A percentile compares a stretch with the other conserved stretches of the same genome.
Conservation (phyloP, 1,140 invertebrate genomes). For the Drosophila obscura region DNA sequence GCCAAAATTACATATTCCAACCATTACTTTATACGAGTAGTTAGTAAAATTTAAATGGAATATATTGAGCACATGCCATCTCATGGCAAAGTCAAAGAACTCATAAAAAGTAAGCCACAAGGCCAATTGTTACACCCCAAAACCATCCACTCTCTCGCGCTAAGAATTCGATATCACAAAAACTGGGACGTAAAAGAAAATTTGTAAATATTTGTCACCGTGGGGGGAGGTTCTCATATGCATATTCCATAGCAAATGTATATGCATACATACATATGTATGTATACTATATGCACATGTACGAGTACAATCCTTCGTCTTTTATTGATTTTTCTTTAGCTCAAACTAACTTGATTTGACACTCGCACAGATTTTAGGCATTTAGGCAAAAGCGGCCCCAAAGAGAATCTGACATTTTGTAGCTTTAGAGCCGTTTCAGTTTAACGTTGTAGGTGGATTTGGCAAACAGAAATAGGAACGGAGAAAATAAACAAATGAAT, state of each 20-base stretch:
- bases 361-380: constrained; percentile 27
- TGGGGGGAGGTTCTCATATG: constrained; percentile 1
- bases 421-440: constrained; percentile 7
- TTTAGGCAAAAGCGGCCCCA: constrained; percentile 23
- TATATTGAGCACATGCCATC: constrained; percentile 3
- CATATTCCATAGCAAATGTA: not conserved
- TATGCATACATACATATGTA: not conserved
- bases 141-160: constrained; percentile 1
- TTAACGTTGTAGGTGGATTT: constrained; percentile 13
- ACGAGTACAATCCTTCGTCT: constrained; percentile 12
- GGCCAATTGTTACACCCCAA: constrained; percentile 25
- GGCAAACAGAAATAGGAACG: not conserved
- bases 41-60: too few relatives aligned
- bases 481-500: constrained; percentile 24
- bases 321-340: constrained; percentile 41
- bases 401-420: constrained; percentile 14
- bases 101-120: constrained; percentile 15
- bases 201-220: constrained; percentile 33
- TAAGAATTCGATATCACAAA: constrained; percentile 32
- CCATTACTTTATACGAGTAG: too few relatives aligned
- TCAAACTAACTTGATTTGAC: constrained; percentile 40
- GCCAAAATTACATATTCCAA: too few relatives aligned
- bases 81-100: constrained; percentile 33
- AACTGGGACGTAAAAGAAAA: constrained; percentile 6
- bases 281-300: constrained; percentile 10